Conservation (phyloP, 1,140 invertebrate genomes). For the Pseudachorutes palmiensis region DNA sequence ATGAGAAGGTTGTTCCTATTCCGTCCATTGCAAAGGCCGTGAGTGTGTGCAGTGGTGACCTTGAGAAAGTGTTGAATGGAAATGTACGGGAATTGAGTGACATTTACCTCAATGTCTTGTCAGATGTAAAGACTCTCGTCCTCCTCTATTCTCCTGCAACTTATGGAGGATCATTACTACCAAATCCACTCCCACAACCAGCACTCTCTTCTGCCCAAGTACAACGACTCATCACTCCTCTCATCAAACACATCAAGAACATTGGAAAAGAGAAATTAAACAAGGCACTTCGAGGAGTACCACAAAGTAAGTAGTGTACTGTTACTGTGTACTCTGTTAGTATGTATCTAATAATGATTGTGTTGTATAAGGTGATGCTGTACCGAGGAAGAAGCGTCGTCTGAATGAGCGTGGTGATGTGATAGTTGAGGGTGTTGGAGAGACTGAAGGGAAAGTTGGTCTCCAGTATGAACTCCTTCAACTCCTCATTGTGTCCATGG, state of each 20-base stretch:
- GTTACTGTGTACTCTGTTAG: not conserved
- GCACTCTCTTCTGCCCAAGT: slow-evolving; percentile 23
- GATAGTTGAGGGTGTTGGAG: not conserved
- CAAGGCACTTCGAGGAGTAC: not conserved
- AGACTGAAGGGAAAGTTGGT: not conserved
- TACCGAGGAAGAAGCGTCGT: slow-evolving; percentile 18
- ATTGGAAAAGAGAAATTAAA: slow-evolving; percentile 15
- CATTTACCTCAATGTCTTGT: slow-evolving; percentile 20
- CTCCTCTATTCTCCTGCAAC: slow-evolving; percentile 29
- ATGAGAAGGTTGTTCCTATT: slow-evolving; percentile 22
- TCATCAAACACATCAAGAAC: slow-evolving; percentile 20
- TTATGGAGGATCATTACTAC: slow-evolving; percentile 25
- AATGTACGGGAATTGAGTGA: slow-evolving; percentile 22
- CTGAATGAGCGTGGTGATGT: not conserved
- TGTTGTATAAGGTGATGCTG: slow-evolving; percentile 8
- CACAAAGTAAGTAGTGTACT: not conserved
- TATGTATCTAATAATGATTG: not conserved
- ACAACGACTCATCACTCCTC: slow-evolving; percentile 10
- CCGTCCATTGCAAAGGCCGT: slow-evolving; percentile 27
- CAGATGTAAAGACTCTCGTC: slow-evolving; percentile 30
- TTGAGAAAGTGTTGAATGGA: slow-evolving; percentile 20
- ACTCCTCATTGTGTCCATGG: not conserved
- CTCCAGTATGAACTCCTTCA: not conserved
- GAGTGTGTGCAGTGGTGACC: slow-evolving; percentile 13
- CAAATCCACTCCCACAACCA: slow-evolving; percentile 25